A percentile compares a stretch with the other conserved stretches of the same genome.
phyloP scores from a whole-genome alignment of 2,797 vertebrate genomes.

The Capromys pilorides region DNA sequence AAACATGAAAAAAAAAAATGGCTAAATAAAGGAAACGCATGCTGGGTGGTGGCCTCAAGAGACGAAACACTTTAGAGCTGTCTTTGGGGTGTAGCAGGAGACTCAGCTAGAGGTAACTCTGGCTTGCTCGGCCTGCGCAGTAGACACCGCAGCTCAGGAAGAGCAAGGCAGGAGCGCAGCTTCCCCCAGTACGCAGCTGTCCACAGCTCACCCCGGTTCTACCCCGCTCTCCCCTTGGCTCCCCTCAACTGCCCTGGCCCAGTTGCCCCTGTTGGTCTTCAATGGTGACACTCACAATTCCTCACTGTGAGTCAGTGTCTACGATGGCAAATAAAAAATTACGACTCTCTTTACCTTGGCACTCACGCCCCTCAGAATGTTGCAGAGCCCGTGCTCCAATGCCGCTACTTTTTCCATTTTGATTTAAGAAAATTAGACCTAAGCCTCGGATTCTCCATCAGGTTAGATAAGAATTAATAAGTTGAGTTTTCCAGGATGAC shows the following conservation, averaged over 20 bases:
- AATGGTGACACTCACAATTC: too few relatives aligned
- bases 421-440: slow-evolving; percentile 26
- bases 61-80: neutral
- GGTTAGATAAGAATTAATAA: neutral
- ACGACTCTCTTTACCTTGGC: neutral
- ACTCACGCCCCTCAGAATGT: neutral
- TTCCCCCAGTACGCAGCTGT: neutral
- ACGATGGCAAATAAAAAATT: neutral
- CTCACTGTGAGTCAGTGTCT: neutral
- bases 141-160: neutral
- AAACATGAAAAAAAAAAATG: neutral
- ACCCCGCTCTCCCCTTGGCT: neutral
- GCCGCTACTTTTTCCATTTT: neutral
- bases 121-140: neutral
- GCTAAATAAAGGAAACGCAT: neutral
- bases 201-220: neutral
- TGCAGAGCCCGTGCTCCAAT: neutral
- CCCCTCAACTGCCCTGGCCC: neutral
- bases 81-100: neutral
- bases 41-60: neutral
- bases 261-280: neutral
- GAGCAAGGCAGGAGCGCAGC: neutral
- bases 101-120: neutral
- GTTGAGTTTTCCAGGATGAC: neutral
- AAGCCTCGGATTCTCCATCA: neutral